Percentiles rank a stretch among this genome's conserved stretches.
Evolutionary conservation across 2,797 vertebrate genomes (phyloP).

Genomic region (Acomys russatus): DNA sequence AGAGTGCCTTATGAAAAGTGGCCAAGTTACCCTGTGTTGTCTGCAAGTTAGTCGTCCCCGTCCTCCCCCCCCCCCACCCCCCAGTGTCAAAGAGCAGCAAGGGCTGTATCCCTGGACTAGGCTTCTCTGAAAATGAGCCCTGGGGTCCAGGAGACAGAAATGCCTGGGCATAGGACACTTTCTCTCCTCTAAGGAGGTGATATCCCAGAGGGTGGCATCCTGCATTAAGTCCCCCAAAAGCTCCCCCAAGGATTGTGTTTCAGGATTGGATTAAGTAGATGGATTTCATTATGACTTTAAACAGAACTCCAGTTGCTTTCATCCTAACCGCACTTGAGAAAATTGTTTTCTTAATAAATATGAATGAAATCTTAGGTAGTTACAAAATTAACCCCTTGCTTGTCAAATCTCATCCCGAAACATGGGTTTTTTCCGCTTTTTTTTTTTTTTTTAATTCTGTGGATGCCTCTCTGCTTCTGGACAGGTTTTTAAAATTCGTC

Average conservation of each 20-base stretch:
- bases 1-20: not conserved
- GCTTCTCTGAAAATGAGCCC: not conserved
- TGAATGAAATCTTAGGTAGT: constrained; percentile 20
- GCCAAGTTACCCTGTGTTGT: constrained; percentile 36
- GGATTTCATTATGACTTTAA: constrained; percentile 14
- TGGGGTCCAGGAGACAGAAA: not conserved
- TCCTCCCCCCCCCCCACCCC: not conserved
- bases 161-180: not conserved
- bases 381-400: constrained; percentile 59
- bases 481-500: constrained; percentile 67
- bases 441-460: not conserved
- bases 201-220: too few species aligned
- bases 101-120: not conserved
- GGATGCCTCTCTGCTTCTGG: constrained; percentile 14
- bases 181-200: not conserved
- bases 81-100: not conserved
- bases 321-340: constrained; percentile 53
- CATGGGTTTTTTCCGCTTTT: not conserved
- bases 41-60: not conserved
- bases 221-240: not conserved
- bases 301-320: constrained; percentile 44
- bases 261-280: not conserved
- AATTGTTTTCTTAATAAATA: constrained; percentile 58
- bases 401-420: constrained; percentile 7
- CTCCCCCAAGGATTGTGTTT: not conserved